These are phyloP conservation scores for Phengaris alcon DNA, from an alignment of 2,888 invertebrate genomes.

Conservation along the genomic window DNA sequence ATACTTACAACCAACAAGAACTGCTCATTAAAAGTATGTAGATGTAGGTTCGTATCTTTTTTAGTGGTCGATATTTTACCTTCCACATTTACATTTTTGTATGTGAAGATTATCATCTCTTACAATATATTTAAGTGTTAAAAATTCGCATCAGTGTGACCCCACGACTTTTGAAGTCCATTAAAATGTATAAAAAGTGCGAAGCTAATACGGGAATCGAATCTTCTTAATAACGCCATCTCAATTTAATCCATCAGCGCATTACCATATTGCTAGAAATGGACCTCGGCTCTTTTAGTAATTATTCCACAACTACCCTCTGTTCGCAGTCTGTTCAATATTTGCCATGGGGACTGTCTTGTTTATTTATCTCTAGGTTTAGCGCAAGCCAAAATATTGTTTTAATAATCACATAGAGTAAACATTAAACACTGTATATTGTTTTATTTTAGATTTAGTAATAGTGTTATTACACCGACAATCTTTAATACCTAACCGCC, in stretches of 20 bases:
- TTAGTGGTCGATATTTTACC: too few relatives aligned
- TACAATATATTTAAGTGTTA: too few relatives aligned
- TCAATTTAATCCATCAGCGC: constrained; percentile 6
- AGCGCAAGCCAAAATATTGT: background rate
- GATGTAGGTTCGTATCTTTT: too few relatives aligned
- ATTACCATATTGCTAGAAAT: constrained; percentile 12
- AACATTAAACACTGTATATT: background rate
- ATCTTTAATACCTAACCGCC: too few relatives aligned
- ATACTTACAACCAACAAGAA: too few relatives aligned
- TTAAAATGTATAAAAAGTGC: background rate
- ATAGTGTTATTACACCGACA: background rate
- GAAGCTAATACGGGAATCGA: constrained; percentile 7
- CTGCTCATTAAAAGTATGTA: too few relatives aligned
- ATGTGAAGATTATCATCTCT: too few relatives aligned
- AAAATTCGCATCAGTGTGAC: background rate
- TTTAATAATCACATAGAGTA: background rate
- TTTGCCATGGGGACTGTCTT: background rate
- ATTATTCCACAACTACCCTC: constrained; percentile 13
- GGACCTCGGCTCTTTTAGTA: background rate
- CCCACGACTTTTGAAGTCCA: background rate
- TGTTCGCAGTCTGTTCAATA: constrained; percentile 10
- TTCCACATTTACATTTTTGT: too few relatives aligned
- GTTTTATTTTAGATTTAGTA: background rate
- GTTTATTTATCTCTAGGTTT: background rate
- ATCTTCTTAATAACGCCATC: constrained; percentile 7